Percentiles rank a stretch among this genome's conserved stretches.
These are phyloP conservation scores for Neelides folsomi DNA, from an alignment of 2,888 invertebrate genomes.

Conservation along the genomic window DNA sequence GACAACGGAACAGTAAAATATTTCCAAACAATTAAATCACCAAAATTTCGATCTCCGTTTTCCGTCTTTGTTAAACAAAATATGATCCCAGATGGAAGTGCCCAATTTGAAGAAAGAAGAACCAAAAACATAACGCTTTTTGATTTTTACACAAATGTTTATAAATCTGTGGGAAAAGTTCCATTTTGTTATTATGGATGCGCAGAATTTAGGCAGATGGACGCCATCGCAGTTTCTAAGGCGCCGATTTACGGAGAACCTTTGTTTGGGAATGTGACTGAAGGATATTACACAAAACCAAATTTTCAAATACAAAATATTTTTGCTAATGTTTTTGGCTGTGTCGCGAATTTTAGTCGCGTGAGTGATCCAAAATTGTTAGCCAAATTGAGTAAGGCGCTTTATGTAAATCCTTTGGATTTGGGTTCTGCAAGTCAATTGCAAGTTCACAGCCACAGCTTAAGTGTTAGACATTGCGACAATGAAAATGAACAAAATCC, in stretches of 20 bases:
- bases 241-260: conserved; percentile 10
- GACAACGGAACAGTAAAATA: conserved; percentile 5
- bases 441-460: not conserved
- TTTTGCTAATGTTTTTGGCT: conserved; percentile 4
- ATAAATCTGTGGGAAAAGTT: not conserved
- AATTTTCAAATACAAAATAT: conserved; percentile 3
- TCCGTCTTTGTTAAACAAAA: conserved; percentile 1
- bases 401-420: conserved; percentile 4
- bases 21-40: conserved; percentile 3
- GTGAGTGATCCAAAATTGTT: not conserved
- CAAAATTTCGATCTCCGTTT: conserved; percentile 5
- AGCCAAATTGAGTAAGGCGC: not conserved
- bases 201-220: conserved; percentile 3
- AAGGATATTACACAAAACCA: conserved; percentile 6
- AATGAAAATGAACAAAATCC: not conserved
- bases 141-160: not conserved
- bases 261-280: not conserved
- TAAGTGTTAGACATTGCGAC: not conserved
- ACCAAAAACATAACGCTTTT: not conserved
- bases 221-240: conserved; percentile 7
- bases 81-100: not conserved
- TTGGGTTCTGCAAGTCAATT: not conserved
- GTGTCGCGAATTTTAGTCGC: conserved; percentile 8
- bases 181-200: conserved; percentile 7
- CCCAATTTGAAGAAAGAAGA: not conserved